Conservation (phyloP, 1,140 invertebrate species). For the Panonychus citri region DNA sequence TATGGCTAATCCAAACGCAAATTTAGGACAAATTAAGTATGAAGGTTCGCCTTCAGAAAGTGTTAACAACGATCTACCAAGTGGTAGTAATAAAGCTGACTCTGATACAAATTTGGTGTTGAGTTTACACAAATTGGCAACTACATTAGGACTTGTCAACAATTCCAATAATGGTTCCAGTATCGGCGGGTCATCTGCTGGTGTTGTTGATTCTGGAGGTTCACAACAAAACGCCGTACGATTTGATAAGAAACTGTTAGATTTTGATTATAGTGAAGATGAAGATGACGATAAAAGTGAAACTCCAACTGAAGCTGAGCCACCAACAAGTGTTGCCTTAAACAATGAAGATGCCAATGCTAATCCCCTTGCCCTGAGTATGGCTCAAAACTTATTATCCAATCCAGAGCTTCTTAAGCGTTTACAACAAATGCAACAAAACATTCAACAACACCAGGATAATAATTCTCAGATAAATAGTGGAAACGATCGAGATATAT, state of each 20-base stretch:
- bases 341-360: conserved; percentile 16
- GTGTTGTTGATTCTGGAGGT: background rate
- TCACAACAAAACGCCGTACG: background rate
- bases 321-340: background rate
- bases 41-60: background rate
- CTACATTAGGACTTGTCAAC: background rate
- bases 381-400: conserved; percentile 31
- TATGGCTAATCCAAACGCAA: conserved; percentile 51
- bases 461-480: too few species aligned
- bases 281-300: conserved; percentile 32
- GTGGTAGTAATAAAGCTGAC: background rate
- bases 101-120: conserved; percentile 22
- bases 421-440: conserved; percentile 24
- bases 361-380: conserved; percentile 19
- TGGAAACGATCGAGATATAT: background rate
- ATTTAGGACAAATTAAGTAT: conserved; percentile 1
- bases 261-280: conserved; percentile 61
- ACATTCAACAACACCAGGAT: background rate
- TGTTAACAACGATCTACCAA: background rate
- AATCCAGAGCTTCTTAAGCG: conserved; percentile 47
- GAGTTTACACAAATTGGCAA: conserved; percentile 24
- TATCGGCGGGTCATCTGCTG: background rate
- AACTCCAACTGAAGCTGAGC: conserved; percentile 14
- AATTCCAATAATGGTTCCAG: background rate
- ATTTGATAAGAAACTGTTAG: conserved; percentile 37